Conservation (phyloP, 2,797 vertebrate genomes). For the Psittacula echo region DNA sequence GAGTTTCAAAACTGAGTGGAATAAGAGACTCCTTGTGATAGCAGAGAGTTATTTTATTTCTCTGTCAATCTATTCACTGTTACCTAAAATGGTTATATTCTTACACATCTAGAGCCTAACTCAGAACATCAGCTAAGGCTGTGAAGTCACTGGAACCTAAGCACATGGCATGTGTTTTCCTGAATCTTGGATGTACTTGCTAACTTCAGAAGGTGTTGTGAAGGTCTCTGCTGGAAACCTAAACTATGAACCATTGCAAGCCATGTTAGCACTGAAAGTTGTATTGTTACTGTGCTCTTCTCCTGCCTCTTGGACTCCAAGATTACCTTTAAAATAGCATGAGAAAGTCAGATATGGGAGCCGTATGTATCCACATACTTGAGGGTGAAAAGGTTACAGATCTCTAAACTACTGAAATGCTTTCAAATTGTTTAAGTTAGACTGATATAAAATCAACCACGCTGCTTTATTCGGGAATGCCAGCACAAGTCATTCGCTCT, state of each 20-base stretch:
- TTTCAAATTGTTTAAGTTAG: background rate
- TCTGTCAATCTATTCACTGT: background rate
- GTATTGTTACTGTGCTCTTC: background rate
- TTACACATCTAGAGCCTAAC: background rate
- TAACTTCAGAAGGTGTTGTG: background rate
- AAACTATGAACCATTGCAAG: background rate
- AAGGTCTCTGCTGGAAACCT: slow-evolving; percentile 3
- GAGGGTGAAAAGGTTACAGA: background rate
- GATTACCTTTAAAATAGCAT: background rate
- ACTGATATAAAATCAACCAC: background rate
- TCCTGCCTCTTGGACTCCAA: background rate
- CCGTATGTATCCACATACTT: background rate
- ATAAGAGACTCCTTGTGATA: background rate
- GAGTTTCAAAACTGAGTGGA: background rate
- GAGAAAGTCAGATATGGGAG: background rate
- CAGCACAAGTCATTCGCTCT: background rate
- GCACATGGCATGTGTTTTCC: background rate
- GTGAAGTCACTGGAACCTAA: slow-evolving; percentile 9
- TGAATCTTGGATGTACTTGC: background rate
- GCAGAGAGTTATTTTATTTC: background rate
- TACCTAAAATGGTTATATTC: slow-evolving; percentile 44
- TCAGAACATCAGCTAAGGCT: background rate
- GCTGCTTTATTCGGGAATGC: background rate
- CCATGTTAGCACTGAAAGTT: background rate
- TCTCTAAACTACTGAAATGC: background rate